Evolutionary conservation across 2,888 invertebrate genomes (phyloP), one percentile per base, ranked within the genome.

Genomic region (Adela reaumurella): DNA sequence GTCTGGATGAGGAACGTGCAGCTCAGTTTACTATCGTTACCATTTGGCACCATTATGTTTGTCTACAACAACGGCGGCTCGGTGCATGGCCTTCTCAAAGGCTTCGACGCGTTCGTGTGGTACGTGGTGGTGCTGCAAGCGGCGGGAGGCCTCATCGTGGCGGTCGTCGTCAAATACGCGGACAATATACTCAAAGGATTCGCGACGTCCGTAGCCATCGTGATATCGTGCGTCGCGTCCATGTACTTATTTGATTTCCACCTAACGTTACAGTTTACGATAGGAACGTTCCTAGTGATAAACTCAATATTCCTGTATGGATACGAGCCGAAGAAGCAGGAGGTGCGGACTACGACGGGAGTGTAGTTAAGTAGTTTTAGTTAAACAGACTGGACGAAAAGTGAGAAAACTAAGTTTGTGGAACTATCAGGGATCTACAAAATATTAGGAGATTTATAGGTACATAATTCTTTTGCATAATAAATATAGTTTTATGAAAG

Each of bases 141-240:
- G 0, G 87, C 92, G 17, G 98, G 99, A 1, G 99, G 99, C 3
- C 83, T 99, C 2, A 87, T 98, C 49, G 98, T 99, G 6, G 99
- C 99, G 0, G 89, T 98, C 56, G 99, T 99, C 2, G 97, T 99
- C 20, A 99, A 99, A 80, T 98, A 98, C 69, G 98, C 99, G 0
- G 99, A 99, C 70, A 99, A 99, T 72, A 99, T 99, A 62, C 80
- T 99, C 5, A 99, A 94, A 76, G 98, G 98, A 18, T 98, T 98
- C 65, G 97, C 98, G 43, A 98, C 98, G 1, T 98, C 98, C 1
- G 83, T 97, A 48, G 96, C 98, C 5, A 99, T 99, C 56, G 86
- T 99, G 44, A 87, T 99, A 56, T 95, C 97, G 0, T 97, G 97
- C 63, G 74, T 98, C 47, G 94, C 89, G 1, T 97, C 97, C 0